Conservation (phyloP, 2,888 invertebrate species). For the Tenthredo notha region DNA sequence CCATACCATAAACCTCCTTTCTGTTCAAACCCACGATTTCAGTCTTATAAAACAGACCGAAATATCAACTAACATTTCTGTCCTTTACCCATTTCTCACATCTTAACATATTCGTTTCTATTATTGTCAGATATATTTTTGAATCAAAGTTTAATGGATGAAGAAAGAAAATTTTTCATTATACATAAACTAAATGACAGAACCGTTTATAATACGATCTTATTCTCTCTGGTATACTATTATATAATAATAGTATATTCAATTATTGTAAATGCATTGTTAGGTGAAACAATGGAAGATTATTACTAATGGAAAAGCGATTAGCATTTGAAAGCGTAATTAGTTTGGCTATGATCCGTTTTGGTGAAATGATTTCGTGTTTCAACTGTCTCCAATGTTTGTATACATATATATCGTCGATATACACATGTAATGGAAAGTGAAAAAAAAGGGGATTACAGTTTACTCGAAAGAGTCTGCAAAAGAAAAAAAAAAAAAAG, state of each 20-base stretch:
- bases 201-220: neutral
- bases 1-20: neutral
- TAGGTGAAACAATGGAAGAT: neutral
- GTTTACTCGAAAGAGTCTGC: neutral
- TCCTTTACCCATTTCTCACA: neutral
- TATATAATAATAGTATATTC: neutral
- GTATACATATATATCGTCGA: neutral
- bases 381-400: neutral
- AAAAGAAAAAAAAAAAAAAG: neutral
- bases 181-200: neutral
- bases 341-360: neutral
- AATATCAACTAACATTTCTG: neutral
- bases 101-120: neutral
- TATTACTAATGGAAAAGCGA: neutral
- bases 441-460: neutral
- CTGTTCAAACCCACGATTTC: neutral
- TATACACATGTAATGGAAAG: neutral
- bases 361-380: neutral
- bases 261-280: neutral
- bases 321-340: slow-evolving; percentile 15
- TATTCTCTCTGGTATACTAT: neutral
- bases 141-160: neutral
- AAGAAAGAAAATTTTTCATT: too few species aligned
- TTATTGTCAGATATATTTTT: neutral
- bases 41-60: neutral